Evolutionary conservation across 1,140 invertebrate species (phyloP).

Genomic region (Neuroterus valhalla): DNA sequence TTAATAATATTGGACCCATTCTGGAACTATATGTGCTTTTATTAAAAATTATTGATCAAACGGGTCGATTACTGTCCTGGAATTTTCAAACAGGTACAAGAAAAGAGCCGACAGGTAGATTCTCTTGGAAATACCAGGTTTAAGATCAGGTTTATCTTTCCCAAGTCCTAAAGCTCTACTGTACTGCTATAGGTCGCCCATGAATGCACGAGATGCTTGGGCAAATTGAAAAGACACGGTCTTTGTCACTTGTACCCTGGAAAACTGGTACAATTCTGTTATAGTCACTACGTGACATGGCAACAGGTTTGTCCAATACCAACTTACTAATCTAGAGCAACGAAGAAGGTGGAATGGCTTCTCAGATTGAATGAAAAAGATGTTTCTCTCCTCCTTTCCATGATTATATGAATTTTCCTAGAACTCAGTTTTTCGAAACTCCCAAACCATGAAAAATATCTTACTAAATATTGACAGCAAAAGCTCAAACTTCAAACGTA

Average conservation of each 20-base stretch:
- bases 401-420: too few relatives aligned
- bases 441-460: too few relatives aligned
- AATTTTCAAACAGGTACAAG: background rate
- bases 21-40: too few relatives aligned
- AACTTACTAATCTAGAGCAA: background rate
- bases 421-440: too few relatives aligned
- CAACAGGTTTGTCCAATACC: background rate
- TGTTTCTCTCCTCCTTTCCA: slow-evolving; percentile 5
- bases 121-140: slow-evolving; percentile 9
- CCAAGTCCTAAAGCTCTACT: slow-evolving; percentile 1
- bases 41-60: slow-evolving; percentile 3
- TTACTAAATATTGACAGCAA: too few relatives aligned
- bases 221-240: slow-evolving; percentile 18
- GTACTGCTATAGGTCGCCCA: background rate
- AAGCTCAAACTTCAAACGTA: too few relatives aligned
- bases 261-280: background rate
- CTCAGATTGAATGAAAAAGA: background rate
- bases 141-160: background rate
- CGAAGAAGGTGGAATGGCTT: background rate
- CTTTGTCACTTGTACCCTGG: slow-evolving; percentile 4
- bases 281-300: background rate
- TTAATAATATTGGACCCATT: too few relatives aligned
- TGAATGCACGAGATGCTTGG: background rate
- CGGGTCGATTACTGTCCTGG: background rate
- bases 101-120: background rate